Conservation (phyloP, 1,140 invertebrate genomes). For the Adoxophyes honmai region DNA sequence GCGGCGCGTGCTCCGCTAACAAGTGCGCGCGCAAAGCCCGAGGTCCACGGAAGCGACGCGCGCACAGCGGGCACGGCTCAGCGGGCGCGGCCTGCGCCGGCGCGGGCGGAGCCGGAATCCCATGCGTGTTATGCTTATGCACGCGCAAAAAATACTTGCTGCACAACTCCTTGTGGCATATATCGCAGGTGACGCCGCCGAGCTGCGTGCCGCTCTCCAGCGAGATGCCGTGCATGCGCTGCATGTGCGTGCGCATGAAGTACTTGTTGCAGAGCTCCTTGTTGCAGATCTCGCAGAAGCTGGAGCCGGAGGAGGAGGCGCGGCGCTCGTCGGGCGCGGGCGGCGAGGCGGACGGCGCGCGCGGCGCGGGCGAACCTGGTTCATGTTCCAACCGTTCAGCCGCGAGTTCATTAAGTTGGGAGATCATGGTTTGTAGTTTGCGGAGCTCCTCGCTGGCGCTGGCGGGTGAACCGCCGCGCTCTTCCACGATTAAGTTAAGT, state of each 20-base stretch:
- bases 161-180: conserved; percentile 98
- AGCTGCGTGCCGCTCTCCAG: conserved; percentile 94
- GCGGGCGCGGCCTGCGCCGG: conserved; percentile 74
- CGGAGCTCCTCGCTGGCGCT: conserved; percentile 88
- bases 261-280: conserved; percentile 99
- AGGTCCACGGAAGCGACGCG: conserved; percentile 90
- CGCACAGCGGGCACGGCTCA: conserved; percentile 90
- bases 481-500: conserved; percentile 73
- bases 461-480: conserved; percentile 71
- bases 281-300: conserved; percentile 99
- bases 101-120: conserved; percentile 83
- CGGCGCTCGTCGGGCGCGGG: conserved; percentile 59
- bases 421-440: conserved; percentile 94
- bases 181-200: conserved; percentile 95
- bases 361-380: conserved; percentile 30
- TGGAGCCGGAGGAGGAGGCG: conserved; percentile 81
- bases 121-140: conserved; percentile 98
- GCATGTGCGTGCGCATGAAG: conserved; percentile 99
- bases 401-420: conserved; percentile 89
- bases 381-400: conserved; percentile 76
- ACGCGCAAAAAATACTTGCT: conserved; percentile 98
- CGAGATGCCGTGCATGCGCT: conserved; percentile 99
- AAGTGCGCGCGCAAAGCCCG: conserved; percentile 95
- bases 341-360: conserved; percentile 56
- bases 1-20: conserved; percentile 86